Evolutionary conservation across 1,140 invertebrate species (phyloP).

Genomic region (Eupristina koningsbergeri): DNA sequence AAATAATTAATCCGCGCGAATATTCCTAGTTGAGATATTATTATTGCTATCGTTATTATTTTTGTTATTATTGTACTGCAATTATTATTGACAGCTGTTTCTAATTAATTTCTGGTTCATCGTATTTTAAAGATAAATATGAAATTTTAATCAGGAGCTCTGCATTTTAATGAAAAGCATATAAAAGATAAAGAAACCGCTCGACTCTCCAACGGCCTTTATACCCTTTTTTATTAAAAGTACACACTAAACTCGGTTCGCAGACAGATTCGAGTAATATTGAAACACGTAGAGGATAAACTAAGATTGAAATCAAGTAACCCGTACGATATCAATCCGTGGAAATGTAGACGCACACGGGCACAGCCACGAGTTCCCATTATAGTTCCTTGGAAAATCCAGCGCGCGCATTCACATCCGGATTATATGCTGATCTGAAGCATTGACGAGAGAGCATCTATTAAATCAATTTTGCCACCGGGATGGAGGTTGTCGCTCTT

Average conservation of each 20-base stretch:
- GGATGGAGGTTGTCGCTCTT: background rate
- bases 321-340: background rate
- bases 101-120: background rate
- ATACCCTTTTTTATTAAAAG: background rate
- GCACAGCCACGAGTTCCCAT: background rate
- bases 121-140: background rate
- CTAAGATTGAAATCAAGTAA: slow-evolving; percentile 10
- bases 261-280: background rate
- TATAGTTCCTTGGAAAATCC: slow-evolving; percentile 11
- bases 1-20: background rate
- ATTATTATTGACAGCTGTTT: background rate
- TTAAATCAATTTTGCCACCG: slow-evolving; percentile 16
- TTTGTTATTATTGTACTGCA: background rate
- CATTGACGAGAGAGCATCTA: background rate
- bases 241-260: background rate
- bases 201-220: too few species aligned
- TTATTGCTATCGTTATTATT: background rate
- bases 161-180: slow-evolving; percentile 8
- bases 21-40: background rate
- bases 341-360: background rate
- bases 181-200: background rate
- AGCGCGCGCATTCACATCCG: background rate
- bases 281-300: background rate
- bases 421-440: background rate
- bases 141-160: background rate